phyloP scores from a whole-genome alignment of 1,140 invertebrate species.

The Matsumurasca onukii region DNA sequence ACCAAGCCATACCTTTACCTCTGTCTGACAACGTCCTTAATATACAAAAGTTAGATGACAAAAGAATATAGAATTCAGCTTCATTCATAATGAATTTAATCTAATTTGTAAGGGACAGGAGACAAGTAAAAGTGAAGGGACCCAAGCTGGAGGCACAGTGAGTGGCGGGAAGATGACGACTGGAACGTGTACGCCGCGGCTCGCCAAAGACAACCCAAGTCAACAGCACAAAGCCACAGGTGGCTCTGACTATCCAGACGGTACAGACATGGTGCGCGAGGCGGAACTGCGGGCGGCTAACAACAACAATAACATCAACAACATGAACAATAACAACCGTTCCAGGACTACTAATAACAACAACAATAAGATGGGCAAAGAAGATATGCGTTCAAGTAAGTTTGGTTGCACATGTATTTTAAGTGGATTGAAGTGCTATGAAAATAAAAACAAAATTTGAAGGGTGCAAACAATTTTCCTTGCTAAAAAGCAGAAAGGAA shows the following conservation, averaged over 20 bases:
- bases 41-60: too few species aligned
- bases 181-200: conserved; percentile 44
- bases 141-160: conserved; percentile 72
- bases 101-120: conserved; percentile 30
- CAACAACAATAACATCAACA: conserved; percentile 43
- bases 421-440: too few species aligned
- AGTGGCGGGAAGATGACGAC: conserved; percentile 41
- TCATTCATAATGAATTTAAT: too few species aligned
- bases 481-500: too few species aligned
- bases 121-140: conserved; percentile 71
- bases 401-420: not conserved
- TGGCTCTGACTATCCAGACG: conserved; percentile 48
- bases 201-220: conserved; percentile 33
- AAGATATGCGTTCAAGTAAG: conserved; percentile 33
- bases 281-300: conserved; percentile 56
- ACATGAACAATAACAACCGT: conserved; percentile 45
- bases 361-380: conserved; percentile 39
- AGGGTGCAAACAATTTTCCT: too few species aligned
- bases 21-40: too few species aligned
- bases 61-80: too few species aligned
- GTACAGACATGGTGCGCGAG: conserved; percentile 52
- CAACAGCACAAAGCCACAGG: conserved; percentile 32
- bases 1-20: too few species aligned
- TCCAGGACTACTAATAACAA: conserved; percentile 32
- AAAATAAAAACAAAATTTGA: too few species aligned